Evolutionary conservation across 2,888 invertebrate species (phyloP), one percentile per base, ranked within the genome.

Genomic region (Scrobipalpa costella): DNA sequence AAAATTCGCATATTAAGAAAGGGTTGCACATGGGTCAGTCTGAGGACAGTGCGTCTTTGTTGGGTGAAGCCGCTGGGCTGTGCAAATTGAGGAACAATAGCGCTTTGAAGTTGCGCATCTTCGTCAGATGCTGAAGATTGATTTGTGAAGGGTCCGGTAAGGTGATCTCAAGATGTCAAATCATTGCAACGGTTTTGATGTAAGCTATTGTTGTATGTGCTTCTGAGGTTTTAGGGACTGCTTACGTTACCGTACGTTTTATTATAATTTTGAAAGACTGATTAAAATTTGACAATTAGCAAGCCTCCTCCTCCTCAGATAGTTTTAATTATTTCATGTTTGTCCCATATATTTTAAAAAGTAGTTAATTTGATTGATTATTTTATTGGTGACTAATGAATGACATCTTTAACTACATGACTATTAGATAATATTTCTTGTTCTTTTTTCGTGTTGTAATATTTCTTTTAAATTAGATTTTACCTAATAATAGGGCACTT

Each of bases 71-170:
- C 84, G 79, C 87, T 81, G 80, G 84, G 83, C 84, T 86, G 86
- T 86, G 90, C 85, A 85, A 90, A 90, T 87, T 82, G 76, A 74
- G 76, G 73, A 80, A 88, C 86, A 87, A 89, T 79, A 73, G 71
- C 73, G 69, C 63, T 63, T 50, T 36, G n/a, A 11, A 40, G n/a
- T 57, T 57, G 11, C 13, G 27, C 55, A 55, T 55, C 55, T 71
- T 68, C 67, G 68, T 76, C 75, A 81, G 84, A 83, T 81, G 81
- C 69, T 72, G 70, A 66, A 71, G 68, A 71, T 73, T 70, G 27
- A 21, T 15, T 73, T 73, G 71, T 68, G 60, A 66, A 66, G 71
- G 70, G 72, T 67, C 68, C 69, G 62, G 67, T 64, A 11, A 62
- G 66, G 64, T 68, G 63, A 64, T 67, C 69, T 65, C 49, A 38